Base-by-base conservation (phyloP, 1,140 invertebrate genomes). In the Phenacoccus solenopsis region DNA sequence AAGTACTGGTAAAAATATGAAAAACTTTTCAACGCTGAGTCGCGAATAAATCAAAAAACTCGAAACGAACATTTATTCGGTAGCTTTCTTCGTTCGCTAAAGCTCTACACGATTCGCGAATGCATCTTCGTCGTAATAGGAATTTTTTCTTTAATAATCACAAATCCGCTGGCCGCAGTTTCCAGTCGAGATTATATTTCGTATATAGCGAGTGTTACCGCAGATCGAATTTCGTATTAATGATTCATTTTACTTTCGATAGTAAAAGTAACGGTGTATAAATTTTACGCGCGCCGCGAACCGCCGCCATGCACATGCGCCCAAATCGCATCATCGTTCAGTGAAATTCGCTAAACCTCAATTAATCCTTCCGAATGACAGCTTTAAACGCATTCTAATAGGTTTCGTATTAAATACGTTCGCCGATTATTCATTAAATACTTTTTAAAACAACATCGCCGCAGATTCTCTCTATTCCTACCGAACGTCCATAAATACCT, bases 311-410 rank as follows among this genome's bases (percentile, higher is more conserved):
- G 38, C 38, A n/a, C 16, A 49, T n/a, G n/a, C n/a, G n/a, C n/a
- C n/a, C n/a, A 49, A 49, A 49, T 49, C 38, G 38, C 38, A 16
- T 2, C n/a, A n/a, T n/a, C n/a, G n/a, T n/a, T n/a, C 16, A 49
- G 38, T 49, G 38, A 49, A 49, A 49, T 49, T 49, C 38, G 38
- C 38, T 49, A 49, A 49, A 49, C 38, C 38, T 49, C 38, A n/a
- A 49, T 49, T 49, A 49, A 49, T 49, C 38, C 38, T 49, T 49
- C 16, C 12, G 5, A 49, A 49, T 49, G 38, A 49, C 38, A 49
- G 38, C 38, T 49, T 49, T n/a, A 49, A 49, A 49, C 38, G 38
- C 38, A 16, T 49, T 49, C 38, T 49, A 49, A 49, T 49, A 49
- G 38, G 20, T 49, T 49, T 49, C 38, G 38, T 49, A 49, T 49